These are phyloP conservation scores for Pristis pectinata DNA, from an alignment of 2,797 vertebrate species.

Conservation along the genomic window DNA sequence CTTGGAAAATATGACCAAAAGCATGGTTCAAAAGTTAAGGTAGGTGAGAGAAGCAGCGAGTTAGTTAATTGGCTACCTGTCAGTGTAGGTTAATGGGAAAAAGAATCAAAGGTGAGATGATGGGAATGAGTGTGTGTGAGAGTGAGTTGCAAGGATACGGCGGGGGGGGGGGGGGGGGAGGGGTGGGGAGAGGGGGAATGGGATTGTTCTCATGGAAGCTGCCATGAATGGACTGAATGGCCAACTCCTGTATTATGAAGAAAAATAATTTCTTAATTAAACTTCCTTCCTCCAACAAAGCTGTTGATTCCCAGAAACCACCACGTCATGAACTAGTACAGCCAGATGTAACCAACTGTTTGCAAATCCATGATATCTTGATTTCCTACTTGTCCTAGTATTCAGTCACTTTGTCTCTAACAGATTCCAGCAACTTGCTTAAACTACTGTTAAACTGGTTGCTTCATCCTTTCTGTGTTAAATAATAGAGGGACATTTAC, in stretches of 20 bases:
- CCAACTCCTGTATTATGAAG: too few relatives aligned
- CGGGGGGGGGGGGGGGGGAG: not conserved
- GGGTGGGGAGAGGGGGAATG: too few relatives aligned
- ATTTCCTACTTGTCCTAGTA: not conserved
- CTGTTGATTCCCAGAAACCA: not conserved
- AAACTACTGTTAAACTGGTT: not conserved
- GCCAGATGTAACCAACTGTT: not conserved
- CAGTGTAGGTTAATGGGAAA: too few relatives aligned
- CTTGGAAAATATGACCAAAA: not conserved
- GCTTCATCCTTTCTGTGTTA: not conserved
- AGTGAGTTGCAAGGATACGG: not conserved
- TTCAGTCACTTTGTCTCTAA: not conserved
- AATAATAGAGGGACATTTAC: not conserved
- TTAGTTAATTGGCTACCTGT: too few relatives aligned
- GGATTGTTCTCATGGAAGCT: too few relatives aligned
- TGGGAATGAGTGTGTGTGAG: not conserved
- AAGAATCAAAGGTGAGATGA: not conserved
- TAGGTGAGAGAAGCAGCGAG: not conserved
- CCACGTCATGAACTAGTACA: not conserved
- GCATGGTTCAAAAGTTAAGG: not conserved
- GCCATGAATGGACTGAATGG: too few relatives aligned
- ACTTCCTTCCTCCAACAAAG: not conserved
- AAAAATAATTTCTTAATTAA: not conserved
- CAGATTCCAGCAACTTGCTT: not conserved
- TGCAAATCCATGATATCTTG: not conserved